A percentile compares a stretch with the other conserved stretches of the same genome.
These are phyloP conservation scores for Alectoris magna DNA, from an alignment of 2,797 vertebrate genomes.

Conservation along the genomic window DNA sequence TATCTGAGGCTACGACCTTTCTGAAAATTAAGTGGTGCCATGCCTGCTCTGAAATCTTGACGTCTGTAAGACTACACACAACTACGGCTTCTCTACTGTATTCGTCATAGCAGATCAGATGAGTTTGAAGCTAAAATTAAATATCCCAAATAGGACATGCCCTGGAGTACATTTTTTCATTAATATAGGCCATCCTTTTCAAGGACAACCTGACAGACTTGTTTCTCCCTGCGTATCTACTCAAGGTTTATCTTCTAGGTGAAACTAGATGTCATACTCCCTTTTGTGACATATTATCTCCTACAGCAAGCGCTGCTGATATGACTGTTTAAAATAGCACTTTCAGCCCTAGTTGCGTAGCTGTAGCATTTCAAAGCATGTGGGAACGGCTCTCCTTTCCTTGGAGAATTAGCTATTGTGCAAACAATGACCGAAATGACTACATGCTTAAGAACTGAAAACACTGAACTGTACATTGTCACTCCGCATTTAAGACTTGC, in stretches of 20 bases:
- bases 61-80: neutral
- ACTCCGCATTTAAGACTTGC: neutral
- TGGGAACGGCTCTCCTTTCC: conserved; percentile 48
- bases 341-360: conserved; percentile 39
- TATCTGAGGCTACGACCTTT: conserved; percentile 29
- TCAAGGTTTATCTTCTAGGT: conserved; percentile 69
- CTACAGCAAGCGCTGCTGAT: conserved; percentile 68
- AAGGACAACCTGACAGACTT: conserved; percentile 61
- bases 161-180: conserved; percentile 56
- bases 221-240: conserved; percentile 61
- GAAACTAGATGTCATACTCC: conserved; percentile 66
- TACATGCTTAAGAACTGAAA: neutral
- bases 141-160: conserved; percentile 44
- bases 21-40: neutral
- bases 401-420: neutral
- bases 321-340: conserved; percentile 67
- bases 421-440: neutral
- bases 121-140: conserved; percentile 53
- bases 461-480: neutral
- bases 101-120: neutral
- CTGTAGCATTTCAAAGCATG: conserved; percentile 45
- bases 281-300: conserved; percentile 71
- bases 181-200: conserved; percentile 65
- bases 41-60: neutral
- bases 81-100: neutral